These are phyloP conservation scores for Corythornis madagascariensis DNA, from an alignment of 2,113 vertebrate species.

Conservation along the genomic window DNA sequence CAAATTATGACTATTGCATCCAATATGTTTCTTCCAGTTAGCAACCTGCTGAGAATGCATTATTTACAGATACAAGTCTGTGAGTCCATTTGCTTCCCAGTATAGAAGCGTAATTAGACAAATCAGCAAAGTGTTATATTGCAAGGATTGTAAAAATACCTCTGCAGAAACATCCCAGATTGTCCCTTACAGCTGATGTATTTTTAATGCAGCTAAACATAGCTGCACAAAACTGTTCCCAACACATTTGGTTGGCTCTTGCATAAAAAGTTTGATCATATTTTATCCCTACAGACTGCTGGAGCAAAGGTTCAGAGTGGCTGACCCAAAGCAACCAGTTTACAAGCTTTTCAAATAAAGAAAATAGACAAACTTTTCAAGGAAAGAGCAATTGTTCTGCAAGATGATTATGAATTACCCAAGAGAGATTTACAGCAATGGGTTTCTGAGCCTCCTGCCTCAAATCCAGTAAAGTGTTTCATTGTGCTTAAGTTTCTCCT, in stretches of 20 bases:
- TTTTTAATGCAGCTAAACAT: slow-evolving; percentile 40
- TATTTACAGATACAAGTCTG: slow-evolving; percentile 46
- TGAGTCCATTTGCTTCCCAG: slow-evolving; percentile 16
- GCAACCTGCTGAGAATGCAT: background rate
- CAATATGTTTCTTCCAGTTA: background rate
- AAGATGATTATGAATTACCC: slow-evolving; percentile 32
- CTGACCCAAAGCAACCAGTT: slow-evolving; percentile 4
- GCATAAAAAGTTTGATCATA: background rate
- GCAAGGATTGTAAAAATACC: slow-evolving; percentile 24
- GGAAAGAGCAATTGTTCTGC: slow-evolving; percentile 20
- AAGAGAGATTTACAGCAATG: slow-evolving; percentile 17
- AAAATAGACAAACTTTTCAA: slow-evolving; percentile 13
- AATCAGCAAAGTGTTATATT: slow-evolving; percentile 15
- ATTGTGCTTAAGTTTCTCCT: background rate
- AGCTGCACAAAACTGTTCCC: background rate
- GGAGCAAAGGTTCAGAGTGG: background rate
- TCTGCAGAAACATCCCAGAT: background rate
- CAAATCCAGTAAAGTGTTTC: slow-evolving; percentile 39
- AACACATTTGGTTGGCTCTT: background rate
- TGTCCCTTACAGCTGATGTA: slow-evolving; percentile 11
- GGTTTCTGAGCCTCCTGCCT: slow-evolving; percentile 32
- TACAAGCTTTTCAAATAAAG: slow-evolving; percentile 24
- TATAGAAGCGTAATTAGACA: slow-evolving; percentile 40
- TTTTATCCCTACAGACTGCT: slow-evolving; percentile 8
- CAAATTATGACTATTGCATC: background rate